Evolutionary conservation across 2,113 vertebrate species (phyloP), one percentile per base, ranked within the genome.

Genomic region (Eretmochelys imbricata): DNA sequence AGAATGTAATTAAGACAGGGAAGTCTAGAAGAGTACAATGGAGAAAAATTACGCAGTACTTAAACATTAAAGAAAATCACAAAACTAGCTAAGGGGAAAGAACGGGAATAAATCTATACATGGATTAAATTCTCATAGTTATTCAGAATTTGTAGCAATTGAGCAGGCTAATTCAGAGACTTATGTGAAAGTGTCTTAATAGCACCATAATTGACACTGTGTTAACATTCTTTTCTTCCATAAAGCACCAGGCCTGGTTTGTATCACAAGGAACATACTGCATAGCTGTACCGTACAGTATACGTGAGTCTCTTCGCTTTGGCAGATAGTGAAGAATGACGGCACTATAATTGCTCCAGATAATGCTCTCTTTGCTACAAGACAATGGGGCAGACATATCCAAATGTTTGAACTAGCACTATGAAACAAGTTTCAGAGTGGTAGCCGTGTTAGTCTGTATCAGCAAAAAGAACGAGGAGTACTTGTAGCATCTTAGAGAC

Each of bases 241-340:
- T 79, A 82, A 31, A 0, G 0, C 48, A 55, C 9, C 20, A 24
- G 59, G 13, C 48, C 20, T 22, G 42, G 62, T 86, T 38, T 1
- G 2, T 57, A 82, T 81, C 25, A 11, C 22, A 8, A 5, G 10
- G 72, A 84, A 5, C n/a, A 12, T 51, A 3, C 27, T 53, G 5
- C 1, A 3, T 38, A 55, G 53, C 49, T 0, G 0, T 10, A 14
- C 80, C 16, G n/a, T 4, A 75, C 0, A 0, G 38, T 49, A 85
- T 42, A 8, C 1, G 0, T 27, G 25, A 14, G n/a, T 50, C 20
- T n/a, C 38, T 88, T 51, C 25, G 1, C 5, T 88, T 80, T 31
- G 42, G 51, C 80, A 87, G 25, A 1, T n/a, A 53, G 31, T 6
- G 9, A 54, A 81, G 80, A 53, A 38, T 10, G 17, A 53, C 12